These are phyloP conservation scores for Hystrix cristata DNA, from an alignment of 2,113 vertebrate species.

Conservation along the genomic window DNA sequence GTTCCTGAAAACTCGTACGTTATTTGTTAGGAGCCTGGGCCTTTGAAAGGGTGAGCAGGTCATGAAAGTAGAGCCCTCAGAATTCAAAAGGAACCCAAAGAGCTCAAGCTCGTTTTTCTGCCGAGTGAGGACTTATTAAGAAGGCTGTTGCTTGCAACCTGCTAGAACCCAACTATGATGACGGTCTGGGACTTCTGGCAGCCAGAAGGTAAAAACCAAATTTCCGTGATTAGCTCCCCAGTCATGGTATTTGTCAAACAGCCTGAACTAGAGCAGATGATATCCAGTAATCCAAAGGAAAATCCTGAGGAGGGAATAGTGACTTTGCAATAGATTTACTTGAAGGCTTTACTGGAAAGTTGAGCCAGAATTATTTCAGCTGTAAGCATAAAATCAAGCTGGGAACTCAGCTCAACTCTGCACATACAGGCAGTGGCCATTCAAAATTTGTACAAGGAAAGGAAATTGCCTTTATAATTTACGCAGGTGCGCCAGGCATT, in stretches of 20 bases:
- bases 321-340: constrained; percentile 14
- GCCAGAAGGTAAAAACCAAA: neutral
- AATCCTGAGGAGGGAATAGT: neutral
- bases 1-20: neutral
- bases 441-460: neutral
- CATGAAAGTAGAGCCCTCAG: neutral
- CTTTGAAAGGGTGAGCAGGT: neutral
- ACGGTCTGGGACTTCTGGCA: neutral
- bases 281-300: constrained; percentile 43
- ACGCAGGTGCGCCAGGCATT: neutral
- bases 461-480: neutral
- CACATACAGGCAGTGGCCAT: neutral
- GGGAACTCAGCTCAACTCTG: neutral
- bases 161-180: no score
- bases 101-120: neutral
- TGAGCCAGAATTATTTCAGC: constrained; percentile 5
- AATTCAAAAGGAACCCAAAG: neutral
- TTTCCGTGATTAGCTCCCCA: neutral
- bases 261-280: neutral
- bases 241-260: neutral
- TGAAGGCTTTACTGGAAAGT: neutral
- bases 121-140: neutral
- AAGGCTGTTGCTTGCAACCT: neutral
- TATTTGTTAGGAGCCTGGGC: neutral
- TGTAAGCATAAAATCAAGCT: neutral